phyloP scores from a whole-genome alignment of 2,888 invertebrate species.

The Malachius bipustulatus region DNA sequence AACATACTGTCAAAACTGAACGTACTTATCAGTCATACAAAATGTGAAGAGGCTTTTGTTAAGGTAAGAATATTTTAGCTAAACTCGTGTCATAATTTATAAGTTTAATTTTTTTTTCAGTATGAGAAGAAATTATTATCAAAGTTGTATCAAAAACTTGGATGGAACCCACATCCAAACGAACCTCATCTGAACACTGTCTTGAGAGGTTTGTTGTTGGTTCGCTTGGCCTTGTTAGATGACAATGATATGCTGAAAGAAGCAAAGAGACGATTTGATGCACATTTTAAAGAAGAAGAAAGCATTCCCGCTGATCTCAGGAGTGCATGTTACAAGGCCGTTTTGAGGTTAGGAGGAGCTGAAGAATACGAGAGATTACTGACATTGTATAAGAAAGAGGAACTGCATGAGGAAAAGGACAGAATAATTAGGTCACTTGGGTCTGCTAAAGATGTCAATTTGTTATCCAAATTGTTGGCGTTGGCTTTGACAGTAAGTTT shows the following conservation, averaged over 20 bases:
- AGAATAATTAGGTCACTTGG: conserved; percentile 79
- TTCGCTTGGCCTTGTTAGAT: conserved; percentile 69
- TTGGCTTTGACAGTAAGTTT: conserved; percentile 71
- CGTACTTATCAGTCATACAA: conserved; percentile 67
- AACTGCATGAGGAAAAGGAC: conserved; percentile 89
- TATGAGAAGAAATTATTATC: conserved; percentile 65
- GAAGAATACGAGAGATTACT: conserved; percentile 66
- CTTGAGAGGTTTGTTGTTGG: conserved; percentile 72
- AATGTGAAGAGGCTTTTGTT: conserved; percentile 59
- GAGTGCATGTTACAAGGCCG: conserved; percentile 76
- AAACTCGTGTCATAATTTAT: background rate
- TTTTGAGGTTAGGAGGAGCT: conserved; percentile 58
- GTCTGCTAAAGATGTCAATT: conserved; percentile 55
- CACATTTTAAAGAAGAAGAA: conserved; percentile 49
- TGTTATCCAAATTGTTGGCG: conserved; percentile 63
- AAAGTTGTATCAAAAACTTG: conserved; percentile 59
- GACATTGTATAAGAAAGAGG: conserved; percentile 67
- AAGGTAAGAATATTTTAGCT: too few species aligned
- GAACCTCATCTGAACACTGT: conserved; percentile 83
- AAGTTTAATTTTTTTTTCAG: conserved; percentile 21
- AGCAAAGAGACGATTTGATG: conserved; percentile 58
- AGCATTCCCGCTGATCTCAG: conserved; percentile 76
- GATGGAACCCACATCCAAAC: conserved; percentile 68
- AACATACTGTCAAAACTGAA: conserved; percentile 68
- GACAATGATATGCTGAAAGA: conserved; percentile 67